Conservation (phyloP, 2,113 vertebrate genomes). For the Spermophilus dauricus region DNA sequence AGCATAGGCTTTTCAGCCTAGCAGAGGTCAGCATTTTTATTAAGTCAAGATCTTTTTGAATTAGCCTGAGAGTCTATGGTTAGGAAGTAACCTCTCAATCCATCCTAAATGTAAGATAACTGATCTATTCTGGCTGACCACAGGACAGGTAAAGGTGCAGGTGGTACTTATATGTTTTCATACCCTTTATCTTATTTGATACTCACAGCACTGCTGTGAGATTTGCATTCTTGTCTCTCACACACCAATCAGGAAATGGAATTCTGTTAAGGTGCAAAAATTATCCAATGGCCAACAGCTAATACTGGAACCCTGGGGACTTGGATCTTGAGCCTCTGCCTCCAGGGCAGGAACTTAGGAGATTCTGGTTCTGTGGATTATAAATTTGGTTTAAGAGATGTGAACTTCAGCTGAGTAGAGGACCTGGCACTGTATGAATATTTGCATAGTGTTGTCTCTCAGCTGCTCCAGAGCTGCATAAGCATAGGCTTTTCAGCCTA, state of each 20-base stretch:
- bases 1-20: background rate
- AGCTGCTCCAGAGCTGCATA: background rate
- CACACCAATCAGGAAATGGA: background rate
- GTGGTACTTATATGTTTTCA: background rate
- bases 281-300: background rate
- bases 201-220: background rate
- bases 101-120: background rate
- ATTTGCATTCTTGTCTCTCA: background rate
- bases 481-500: background rate
- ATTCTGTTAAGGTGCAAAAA: background rate
- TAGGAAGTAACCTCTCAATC: background rate
- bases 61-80: background rate
- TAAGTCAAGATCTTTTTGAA: background rate
- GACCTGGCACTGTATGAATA: background rate
- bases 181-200: background rate
- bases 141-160: background rate
- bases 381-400: background rate
- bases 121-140: background rate
- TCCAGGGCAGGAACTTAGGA: background rate
- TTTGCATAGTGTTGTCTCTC: background rate
- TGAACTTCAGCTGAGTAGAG: background rate
- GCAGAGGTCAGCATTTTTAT: background rate
- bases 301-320: accelerated
- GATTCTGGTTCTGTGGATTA: too few species aligned
- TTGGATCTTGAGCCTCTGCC: background rate